Base-by-base conservation (phyloP, 2,888 invertebrate species). In the Rhagium mordax region DNA sequence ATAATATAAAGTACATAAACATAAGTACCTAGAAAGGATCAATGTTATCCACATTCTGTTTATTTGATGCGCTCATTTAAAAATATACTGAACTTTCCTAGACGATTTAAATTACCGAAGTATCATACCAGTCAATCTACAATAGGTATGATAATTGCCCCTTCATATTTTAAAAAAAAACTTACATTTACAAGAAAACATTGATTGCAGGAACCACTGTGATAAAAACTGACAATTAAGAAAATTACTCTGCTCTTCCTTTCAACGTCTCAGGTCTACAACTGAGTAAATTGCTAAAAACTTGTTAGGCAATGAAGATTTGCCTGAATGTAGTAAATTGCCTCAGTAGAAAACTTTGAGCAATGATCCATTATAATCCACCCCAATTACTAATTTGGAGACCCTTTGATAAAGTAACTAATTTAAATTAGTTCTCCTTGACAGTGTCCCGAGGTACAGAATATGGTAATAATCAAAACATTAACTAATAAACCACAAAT, bases 371-470 rank as follows among this genome's bases (percentile, higher is more conserved):
- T 77, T 71, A 75, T 74, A 77, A 79, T 75, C 70, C 74, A 74
- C 81, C 80, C 74, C 79, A 80, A 82, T 81, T 79, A 79, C 78
- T 79, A 81, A 81, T 80, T 79, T 79, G 70, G 77, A 29, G 60
- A 47, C 72, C 79, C 82, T 83, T 83, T 84, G 82, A 82, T 74
- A 78, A n/a, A 75, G 68, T 75, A 51, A 70, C 55, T 78, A 82
- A 81, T 78, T 80, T 81, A 81, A 82, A 82, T 82, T 81, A 79
- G 77, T 79, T 79, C 75, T 70, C 72, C 70, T 76, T 75, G 74
- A 72, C 73, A 73, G 69, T 72, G 53, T 70, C 69, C 27, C 67
- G 18, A 74, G 64, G 61, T 62, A 53, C 60, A 67, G 21, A 57
- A 68, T 67, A 13, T 20, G 60, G 21, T 18, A 47, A 71, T 71